Conservation (phyloP, 2,113 vertebrate species). For the Pseudorasbora parva region DNA sequence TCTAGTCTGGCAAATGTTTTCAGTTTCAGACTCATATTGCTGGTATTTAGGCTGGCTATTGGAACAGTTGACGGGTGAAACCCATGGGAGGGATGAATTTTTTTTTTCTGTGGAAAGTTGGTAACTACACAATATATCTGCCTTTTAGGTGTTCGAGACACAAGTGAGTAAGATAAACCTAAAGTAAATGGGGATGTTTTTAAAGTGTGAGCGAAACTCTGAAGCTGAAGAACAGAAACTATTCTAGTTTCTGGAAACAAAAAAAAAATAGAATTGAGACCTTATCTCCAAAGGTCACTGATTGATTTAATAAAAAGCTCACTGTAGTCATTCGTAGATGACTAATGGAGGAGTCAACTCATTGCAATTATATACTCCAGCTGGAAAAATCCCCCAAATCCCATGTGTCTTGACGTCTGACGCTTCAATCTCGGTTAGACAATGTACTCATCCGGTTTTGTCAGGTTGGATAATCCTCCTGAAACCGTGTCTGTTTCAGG, state of each 20-base stretch:
- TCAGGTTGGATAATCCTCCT: not conserved
- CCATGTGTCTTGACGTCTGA: not conserved
- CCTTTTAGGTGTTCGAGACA: not conserved
- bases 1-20: not conserved
- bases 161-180: slow-evolving; percentile 29
- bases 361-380: not conserved
- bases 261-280: not conserved
- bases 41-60: not conserved
- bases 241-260: not conserved
- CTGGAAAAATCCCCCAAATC: slow-evolving; percentile 13
- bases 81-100: not conserved
- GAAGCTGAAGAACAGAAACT: not conserved
- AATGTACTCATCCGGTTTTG: not conserved
- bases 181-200: not conserved
- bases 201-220: not conserved
- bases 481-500: not conserved
- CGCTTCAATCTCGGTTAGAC: not conserved
- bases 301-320: not conserved
- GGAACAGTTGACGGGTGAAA: slow-evolving; percentile 23
- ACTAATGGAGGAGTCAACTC: not conserved
- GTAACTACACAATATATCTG: not conserved
- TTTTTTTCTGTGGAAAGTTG: not conserved
- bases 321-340: slow-evolving; percentile 1
- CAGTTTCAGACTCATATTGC: not conserved
- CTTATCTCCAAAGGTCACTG: slow-evolving; percentile 15